Base-by-base conservation (phyloP, 2,797 vertebrate genomes). In the Chanos chanos region DNA sequence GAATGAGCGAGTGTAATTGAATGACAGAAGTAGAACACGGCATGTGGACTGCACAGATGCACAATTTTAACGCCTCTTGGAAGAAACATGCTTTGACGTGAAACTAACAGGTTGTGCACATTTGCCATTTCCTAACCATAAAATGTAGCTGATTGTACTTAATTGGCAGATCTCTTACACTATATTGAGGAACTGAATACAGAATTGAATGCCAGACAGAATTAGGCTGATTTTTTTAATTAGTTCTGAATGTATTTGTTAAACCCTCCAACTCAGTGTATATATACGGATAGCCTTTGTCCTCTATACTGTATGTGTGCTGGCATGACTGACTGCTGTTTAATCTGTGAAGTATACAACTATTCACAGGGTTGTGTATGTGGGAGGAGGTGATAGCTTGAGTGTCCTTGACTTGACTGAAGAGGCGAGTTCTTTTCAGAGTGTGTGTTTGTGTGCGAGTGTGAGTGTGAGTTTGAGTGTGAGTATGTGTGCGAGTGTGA, bases 321-420 rank as follows among this genome's bases (percentile, higher is more conserved):
- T 40, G 25, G 18, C 34, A 31, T 40, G 27, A 13, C 36, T 39
- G 44, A 22, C 27, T 47, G 6, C 34, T 22, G 44, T 60, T 48
- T 45, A 30, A n/a, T n/a, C n/a, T 49, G 22, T 54, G 36, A 19
- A 56, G 52, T 50, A 19, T 37, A 50, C 50, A 43, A 54, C 15
- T 12, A 12, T 39, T 45, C 50, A 40, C 28, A 19, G 34, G 15
- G 9, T 6, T 45, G 43, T 52, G 44, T 54, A 39, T 63, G 54
- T 31, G 24, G 18, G 51, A 30, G 56, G 40, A 39, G 39, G 50
- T 30, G 33, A 58, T 51, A 36, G 19, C 45, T 47, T 37, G 31
- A 63, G 47, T 52, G 59, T 64, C 47, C 52, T 68, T 62, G 66
- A 62, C 52, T 50, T 55, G 5, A 40, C 27, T 48, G 41, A 48